A percentile compares a stretch with the other conserved stretches of the same genome.
These are phyloP conservation scores for Brachypalpus laphriformis DNA, from an alignment of 2,888 invertebrate genomes.

Conservation along the genomic window DNA sequence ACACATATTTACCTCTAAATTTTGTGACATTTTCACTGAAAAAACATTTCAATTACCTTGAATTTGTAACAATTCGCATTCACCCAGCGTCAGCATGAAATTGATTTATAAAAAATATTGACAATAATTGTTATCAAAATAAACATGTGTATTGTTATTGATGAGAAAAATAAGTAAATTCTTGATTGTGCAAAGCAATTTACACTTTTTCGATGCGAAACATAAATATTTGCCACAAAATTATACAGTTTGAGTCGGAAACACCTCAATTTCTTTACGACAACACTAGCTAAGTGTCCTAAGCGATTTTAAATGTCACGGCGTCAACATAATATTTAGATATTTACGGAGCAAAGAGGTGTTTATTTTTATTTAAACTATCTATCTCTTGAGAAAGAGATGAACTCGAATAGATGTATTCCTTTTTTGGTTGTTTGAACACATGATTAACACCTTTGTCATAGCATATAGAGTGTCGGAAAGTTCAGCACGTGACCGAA, in stretches of 20 bases:
- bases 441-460: not conserved
- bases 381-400: not conserved
- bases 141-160: not conserved
- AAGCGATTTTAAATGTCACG: slow-evolving; percentile 3
- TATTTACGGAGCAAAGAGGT: not conserved
- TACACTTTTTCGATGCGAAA: slow-evolving; percentile 8
- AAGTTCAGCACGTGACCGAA: slow-evolving; percentile 25
- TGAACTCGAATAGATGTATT: not conserved
- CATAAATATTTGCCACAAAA: slow-evolving; percentile 15
- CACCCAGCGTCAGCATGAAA: not conserved
- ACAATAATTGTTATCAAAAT: slow-evolving; percentile 3
- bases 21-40: slow-evolving; percentile 1
- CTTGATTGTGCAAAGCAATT: slow-evolving; percentile 11
- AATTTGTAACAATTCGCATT: not conserved
- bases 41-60: slow-evolving; percentile 42
- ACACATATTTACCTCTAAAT: slow-evolving; percentile 26
- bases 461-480: not conserved
- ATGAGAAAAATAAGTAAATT: slow-evolving; percentile 2
- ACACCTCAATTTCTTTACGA: slow-evolving; percentile 4
- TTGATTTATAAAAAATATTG: not conserved
- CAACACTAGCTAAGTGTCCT: slow-evolving; percentile 1
- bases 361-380: not conserved
- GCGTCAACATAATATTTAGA: not conserved
- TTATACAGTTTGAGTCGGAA: not conserved
- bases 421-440: not conserved